Evolutionary conservation across 92 coral and sea anemone genomes (phyloP).

Genomic region (Porites rus): DNA sequence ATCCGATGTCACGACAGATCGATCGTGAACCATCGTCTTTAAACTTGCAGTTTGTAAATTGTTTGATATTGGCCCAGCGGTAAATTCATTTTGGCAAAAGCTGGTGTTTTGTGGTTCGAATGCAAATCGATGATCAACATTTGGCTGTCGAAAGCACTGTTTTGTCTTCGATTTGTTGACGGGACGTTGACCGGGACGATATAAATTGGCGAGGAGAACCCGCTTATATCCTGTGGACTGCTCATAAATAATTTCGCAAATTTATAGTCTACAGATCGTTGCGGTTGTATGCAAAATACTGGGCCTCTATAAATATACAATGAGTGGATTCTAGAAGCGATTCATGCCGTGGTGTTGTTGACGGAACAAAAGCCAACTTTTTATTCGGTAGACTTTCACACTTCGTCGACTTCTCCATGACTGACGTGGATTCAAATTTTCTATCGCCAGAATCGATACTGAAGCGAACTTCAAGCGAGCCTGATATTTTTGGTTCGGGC

Average conservation of each 20-base stretch:
- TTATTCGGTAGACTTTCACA: background rate
- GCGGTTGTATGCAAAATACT: slow-evolving; percentile 56
- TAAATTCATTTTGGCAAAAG: background rate
- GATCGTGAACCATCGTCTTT: background rate
- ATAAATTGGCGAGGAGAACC: background rate
- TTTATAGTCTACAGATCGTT: slow-evolving; percentile 16
- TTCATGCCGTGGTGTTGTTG: slow-evolving; percentile 35
- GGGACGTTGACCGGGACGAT: too few species aligned
- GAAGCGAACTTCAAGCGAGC: slow-evolving; percentile 80
- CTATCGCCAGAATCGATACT: slow-evolving; percentile 47
- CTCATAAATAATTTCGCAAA: slow-evolving; percentile 8
- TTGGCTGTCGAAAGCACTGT: background rate
- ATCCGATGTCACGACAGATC: slow-evolving; percentile 34
- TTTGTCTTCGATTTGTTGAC: background rate
- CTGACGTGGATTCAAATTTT: slow-evolving; percentile 43
- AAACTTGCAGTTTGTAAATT: background rate
- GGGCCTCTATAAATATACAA: slow-evolving; percentile 39
- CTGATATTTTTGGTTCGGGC: slow-evolving; percentile 67
- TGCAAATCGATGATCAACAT: slow-evolving; percentile 8
- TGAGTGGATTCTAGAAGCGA: slow-evolving; percentile 21
- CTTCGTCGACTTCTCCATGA: slow-evolving; percentile 12
- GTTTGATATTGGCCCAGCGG: background rate
- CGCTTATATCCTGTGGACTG: too few species aligned
- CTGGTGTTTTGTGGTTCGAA: slow-evolving; percentile 20
- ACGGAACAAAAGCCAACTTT: slow-evolving; percentile 1